These are phyloP conservation scores for Lerema accius DNA, from an alignment of 1,140 invertebrate species.

Conservation along the genomic window DNA sequence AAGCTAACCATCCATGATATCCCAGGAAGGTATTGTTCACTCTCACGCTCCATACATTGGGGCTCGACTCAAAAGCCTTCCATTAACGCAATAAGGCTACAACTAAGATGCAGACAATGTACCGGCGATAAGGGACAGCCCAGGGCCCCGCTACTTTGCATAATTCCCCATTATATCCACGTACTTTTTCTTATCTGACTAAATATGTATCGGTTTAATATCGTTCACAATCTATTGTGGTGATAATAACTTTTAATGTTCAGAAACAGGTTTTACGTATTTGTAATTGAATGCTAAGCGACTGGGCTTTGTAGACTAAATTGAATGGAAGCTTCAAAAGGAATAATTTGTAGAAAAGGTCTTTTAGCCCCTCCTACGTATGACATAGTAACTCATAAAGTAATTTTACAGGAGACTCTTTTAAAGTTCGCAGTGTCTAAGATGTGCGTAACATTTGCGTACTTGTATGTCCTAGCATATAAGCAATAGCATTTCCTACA, in stretches of 20 bases:
- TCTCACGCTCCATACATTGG: constrained; percentile 27
- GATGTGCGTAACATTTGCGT: too few relatives aligned
- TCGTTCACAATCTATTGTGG: constrained; percentile 24
- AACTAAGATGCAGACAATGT: constrained; percentile 67
- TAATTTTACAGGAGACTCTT: too few relatives aligned
- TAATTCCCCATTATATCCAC: constrained; percentile 38
- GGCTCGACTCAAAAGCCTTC: constrained; percentile 24
- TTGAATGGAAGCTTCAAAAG: too few relatives aligned
- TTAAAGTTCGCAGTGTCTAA: too few relatives aligned
- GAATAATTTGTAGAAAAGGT: too few relatives aligned
- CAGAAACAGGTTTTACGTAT: not conserved
- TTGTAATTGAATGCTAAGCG: not conserved
- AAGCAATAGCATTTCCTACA: too few relatives aligned
- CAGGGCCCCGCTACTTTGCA: constrained; percentile 51
- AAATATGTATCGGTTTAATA: constrained; percentile 28
- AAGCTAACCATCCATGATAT: constrained; percentile 12
- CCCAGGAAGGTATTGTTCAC: constrained; percentile 34
- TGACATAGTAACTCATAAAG: too few relatives aligned
- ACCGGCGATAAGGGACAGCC: constrained; percentile 51
- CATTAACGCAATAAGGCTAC: constrained; percentile 57
- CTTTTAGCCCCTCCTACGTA: too few relatives aligned
- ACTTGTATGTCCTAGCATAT: too few relatives aligned
- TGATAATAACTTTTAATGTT: not conserved
- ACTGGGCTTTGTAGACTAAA: too few relatives aligned
- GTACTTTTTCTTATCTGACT: constrained; percentile 38